phyloP scores from a whole-genome alignment of 2,888 invertebrate species.

The Hoplodrina blanda region DNA sequence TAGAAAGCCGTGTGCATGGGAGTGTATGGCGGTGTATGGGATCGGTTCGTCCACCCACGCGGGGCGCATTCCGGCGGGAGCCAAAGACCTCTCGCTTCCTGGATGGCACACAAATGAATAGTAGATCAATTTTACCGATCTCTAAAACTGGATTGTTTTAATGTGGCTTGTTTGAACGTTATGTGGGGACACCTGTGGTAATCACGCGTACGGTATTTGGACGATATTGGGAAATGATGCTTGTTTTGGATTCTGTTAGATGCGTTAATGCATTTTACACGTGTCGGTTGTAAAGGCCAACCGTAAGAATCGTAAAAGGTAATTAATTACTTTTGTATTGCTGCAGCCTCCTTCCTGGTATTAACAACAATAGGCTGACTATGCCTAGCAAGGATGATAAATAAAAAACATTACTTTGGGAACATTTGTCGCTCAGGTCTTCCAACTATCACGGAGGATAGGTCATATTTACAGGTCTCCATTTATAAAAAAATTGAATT shows the following conservation, averaged over 20 bases:
- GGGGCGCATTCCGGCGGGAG: slow-evolving; percentile 86
- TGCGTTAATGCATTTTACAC: slow-evolving; percentile 24
- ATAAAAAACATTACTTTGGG: background rate
- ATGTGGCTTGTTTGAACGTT: slow-evolving; percentile 58
- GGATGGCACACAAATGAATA: slow-evolving; percentile 80
- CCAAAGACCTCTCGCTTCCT: slow-evolving; percentile 89
- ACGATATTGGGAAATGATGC: slow-evolving; percentile 38
- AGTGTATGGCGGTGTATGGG: slow-evolving; percentile 71
- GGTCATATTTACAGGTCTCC: background rate
- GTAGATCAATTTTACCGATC: slow-evolving; percentile 73
- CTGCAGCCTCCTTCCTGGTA: slow-evolving; percentile 8
- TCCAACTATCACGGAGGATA: background rate
- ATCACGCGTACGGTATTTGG: slow-evolving; percentile 41
- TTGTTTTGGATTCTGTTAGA: slow-evolving; percentile 14
- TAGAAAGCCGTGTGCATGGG: slow-evolving; percentile 86
- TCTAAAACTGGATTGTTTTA: slow-evolving; percentile 69
- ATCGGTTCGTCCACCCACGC: slow-evolving; percentile 79
- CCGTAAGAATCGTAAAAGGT: slow-evolving; percentile 11
- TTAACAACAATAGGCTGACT: background rate
- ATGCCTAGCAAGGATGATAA: background rate
- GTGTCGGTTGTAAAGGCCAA: slow-evolving; percentile 32
- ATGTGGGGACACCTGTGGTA: slow-evolving; percentile 56
- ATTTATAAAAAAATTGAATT: background rate
- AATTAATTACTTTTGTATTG: slow-evolving; percentile 15
- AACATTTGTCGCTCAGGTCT: background rate